Percentiles rank a stretch among this genome's conserved stretches.
Conservation (phyloP, 2,113 vertebrate species). For the Trematomus loennbergii region DNA sequence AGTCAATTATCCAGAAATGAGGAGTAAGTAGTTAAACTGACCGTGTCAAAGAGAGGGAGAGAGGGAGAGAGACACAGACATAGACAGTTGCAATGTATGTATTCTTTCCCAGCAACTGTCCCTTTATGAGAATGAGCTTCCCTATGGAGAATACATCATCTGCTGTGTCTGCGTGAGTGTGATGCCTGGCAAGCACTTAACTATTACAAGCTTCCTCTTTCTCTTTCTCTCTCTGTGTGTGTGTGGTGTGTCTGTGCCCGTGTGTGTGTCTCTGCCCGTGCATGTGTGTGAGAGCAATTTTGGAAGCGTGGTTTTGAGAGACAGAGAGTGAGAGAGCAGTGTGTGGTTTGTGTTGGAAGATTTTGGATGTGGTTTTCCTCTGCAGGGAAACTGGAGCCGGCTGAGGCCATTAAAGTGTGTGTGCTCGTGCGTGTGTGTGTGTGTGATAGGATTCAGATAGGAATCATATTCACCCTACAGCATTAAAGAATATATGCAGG, state of each 20-base stretch:
- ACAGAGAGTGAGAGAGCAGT: constrained; percentile 47
- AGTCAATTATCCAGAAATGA: constrained; percentile 23
- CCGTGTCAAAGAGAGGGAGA: too few relatives aligned
- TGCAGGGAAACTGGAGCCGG: constrained; percentile 68
- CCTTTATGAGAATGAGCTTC: constrained; percentile 43
- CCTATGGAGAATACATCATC: constrained; percentile 51
- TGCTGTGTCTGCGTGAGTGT: constrained; percentile 20
- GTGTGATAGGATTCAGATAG: constrained; percentile 9
- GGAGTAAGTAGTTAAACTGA: constrained; percentile 11
- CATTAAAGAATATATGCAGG: constrained; percentile 16
- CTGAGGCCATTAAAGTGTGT: constrained; percentile 53
- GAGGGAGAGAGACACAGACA: not conserved
- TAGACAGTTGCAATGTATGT: not conserved
- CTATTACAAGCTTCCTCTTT: constrained; percentile 35
- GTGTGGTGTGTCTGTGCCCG: constrained; percentile 12
- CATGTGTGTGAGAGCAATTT: constrained; percentile 5
- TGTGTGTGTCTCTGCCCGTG: not conserved
- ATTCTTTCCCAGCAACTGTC: constrained; percentile 23
- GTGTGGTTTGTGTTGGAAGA: constrained; percentile 65
- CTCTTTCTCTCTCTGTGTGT: not conserved
- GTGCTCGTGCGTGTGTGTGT: not conserved
- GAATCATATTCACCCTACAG: constrained; percentile 32
- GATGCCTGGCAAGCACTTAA: constrained; percentile 63
- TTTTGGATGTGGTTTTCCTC: constrained; percentile 80
- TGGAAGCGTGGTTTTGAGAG: constrained; percentile 26